Evolutionary conservation across 2,888 invertebrate genomes (phyloP), one percentile per base, ranked within the genome.

Genomic region (Apotomis betuletana): DNA sequence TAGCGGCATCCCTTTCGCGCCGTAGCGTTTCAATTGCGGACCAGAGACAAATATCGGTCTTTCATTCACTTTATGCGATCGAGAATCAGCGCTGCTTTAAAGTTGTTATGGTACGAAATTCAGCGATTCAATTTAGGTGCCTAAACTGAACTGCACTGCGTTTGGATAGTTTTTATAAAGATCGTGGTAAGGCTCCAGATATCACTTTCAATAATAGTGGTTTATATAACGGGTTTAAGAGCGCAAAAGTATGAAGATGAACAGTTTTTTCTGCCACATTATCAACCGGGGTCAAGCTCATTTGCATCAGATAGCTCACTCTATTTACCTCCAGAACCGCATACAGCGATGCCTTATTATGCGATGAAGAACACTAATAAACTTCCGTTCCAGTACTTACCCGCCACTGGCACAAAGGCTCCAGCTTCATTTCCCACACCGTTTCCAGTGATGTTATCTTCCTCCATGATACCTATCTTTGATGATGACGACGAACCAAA

Each of bases 281-380:
- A 85, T 76, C 87, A 87, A 81, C 81, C 84, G 9, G 84, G 79
- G 74, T 78, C 87, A 51, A 81, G 81, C 15, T 74, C 84, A 38
- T 88, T 84, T 75, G 79, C 87, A 27, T 85, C 90, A 15, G 91
- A 91, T 61, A 89, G 86, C 76, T 86, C 90, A 44, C 81, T 89
- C 70, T 91, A 90, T 76, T 83, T 92, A 58, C 89, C 91, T 44
- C 90, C 90, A 6, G 91, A 92, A 77, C 84, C 89, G 59, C 89
- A 90, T 52, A 89, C 89, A 6, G 78, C 87, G 41, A 77, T 86
- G 15, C 90, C 92, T 12, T 90, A 88, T 78, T 90, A 85, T 68
- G 80, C 87, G 51, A 80, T 88, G 59, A 92, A 90, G 73, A 87
- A 87, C 77, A 75, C 84, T 6, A 87, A 89, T 69, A 88, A 90